A percentile compares a stretch with the other conserved stretches of the same genome.
phyloP scores from a whole-genome alignment of 2,797 vertebrate species.

The Poecilia picta region DNA sequence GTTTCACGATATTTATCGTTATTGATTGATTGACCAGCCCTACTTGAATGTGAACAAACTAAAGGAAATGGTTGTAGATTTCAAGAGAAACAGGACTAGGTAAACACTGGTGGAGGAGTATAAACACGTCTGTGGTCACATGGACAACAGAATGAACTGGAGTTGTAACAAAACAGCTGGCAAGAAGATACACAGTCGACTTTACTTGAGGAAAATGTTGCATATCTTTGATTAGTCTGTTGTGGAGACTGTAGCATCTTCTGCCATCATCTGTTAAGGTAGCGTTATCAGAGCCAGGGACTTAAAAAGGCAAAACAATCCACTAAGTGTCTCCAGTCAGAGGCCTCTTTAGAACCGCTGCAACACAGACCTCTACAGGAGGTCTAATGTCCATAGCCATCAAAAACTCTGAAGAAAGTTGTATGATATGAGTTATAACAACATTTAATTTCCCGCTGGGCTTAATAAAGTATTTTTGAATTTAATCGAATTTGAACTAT shows the following conservation, averaged over 20 bases:
- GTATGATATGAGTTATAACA: background rate
- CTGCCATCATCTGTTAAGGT: background rate
- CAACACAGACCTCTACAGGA: background rate
- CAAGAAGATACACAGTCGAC: too few relatives aligned
- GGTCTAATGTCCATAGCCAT: background rate
- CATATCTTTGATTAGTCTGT: background rate
- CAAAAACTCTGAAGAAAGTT: background rate
- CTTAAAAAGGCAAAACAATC: background rate
- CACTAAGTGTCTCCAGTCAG: background rate
- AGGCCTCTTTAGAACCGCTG: too few relatives aligned
- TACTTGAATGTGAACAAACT: too few relatives aligned
- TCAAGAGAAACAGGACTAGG: too few relatives aligned
- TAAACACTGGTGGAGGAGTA: too few relatives aligned
- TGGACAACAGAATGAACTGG: too few relatives aligned
- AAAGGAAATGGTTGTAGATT: too few relatives aligned
- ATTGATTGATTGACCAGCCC: too few relatives aligned
- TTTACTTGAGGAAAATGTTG: background rate
- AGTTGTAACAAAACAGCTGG: too few relatives aligned
- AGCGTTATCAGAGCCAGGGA: background rate
- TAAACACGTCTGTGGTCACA: too few relatives aligned
- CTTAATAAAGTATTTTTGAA: background rate
- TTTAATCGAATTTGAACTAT: background rate
- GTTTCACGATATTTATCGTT: too few relatives aligned
- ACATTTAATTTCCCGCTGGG: background rate
- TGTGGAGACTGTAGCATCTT: background rate